Percentiles rank a stretch among this genome's conserved stretches.
These are phyloP conservation scores for Scytalopus superciliaris DNA, from an alignment of 2,113 vertebrate species.

Conservation along the genomic window DNA sequence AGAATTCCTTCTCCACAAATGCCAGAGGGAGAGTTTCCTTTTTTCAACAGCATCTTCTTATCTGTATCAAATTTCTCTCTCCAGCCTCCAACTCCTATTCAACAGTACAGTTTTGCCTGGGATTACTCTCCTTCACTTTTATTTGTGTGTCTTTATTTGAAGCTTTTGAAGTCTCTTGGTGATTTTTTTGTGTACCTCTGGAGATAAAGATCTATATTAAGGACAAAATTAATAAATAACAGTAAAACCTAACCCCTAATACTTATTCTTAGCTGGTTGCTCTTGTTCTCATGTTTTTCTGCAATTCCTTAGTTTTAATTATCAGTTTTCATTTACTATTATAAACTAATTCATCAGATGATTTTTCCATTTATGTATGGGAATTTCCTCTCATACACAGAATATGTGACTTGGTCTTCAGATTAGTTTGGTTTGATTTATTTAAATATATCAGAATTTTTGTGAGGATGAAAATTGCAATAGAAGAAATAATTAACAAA, in stretches of 20 bases:
- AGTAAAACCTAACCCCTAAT: background rate
- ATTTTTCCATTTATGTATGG: background rate
- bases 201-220: background rate
- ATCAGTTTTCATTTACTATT: background rate
- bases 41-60: background rate
- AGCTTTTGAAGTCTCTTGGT: background rate
- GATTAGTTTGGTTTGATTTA: background rate
- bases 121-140: background rate
- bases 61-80: background rate
- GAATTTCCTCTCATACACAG: background rate
- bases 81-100: background rate
- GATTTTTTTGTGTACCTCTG: background rate
- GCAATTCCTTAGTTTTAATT: background rate
- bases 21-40: background rate
- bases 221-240: background rate
- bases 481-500: background rate
- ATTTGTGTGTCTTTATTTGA: background rate
- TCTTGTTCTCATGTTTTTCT: background rate
- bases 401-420: background rate
- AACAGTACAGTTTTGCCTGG: background rate
- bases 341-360: background rate
- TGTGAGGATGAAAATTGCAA: background rate
- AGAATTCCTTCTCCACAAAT: background rate
- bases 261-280: background rate
- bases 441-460: background rate